Conservation (phyloP, 2,113 vertebrate species). For the Zosterops borbonicus region DNA sequence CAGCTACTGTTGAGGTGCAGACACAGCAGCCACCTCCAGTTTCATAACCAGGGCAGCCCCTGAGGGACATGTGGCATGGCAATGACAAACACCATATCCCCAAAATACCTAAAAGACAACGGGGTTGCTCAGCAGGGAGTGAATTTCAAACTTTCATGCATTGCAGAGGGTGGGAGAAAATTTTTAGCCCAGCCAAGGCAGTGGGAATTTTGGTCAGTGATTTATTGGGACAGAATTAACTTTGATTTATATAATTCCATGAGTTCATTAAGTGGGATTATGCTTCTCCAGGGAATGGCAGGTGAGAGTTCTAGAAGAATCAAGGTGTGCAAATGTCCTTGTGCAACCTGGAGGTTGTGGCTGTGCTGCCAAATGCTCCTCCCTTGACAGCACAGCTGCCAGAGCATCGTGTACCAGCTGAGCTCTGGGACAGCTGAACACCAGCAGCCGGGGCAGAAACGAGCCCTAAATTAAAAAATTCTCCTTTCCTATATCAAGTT, state of each 20-base stretch:
- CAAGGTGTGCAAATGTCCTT: background rate
- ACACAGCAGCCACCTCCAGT: background rate
- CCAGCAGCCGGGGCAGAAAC: background rate
- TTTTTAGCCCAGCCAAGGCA: rapidly evolving
- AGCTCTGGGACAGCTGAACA: background rate
- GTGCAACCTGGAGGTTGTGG: background rate
- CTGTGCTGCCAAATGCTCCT: background rate
- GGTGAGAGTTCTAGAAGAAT: background rate
- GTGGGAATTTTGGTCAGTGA: background rate
- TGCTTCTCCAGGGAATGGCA: rapidly evolving
- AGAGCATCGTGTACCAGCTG: background rate
- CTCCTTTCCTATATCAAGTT: background rate
- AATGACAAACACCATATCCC: background rate
- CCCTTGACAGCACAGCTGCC: background rate
- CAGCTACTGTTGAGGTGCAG: background rate
- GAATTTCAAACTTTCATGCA: background rate
- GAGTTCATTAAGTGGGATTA: background rate
- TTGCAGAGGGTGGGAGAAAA: background rate
- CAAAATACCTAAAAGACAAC: background rate
- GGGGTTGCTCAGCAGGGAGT: background rate
- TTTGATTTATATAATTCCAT: background rate
- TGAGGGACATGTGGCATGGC: background rate
- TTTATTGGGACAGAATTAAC: background rate
- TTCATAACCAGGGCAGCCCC: background rate
- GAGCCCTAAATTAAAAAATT: background rate